Base-by-base conservation (phyloP, 2,797 vertebrate species). In the Pogonophryne albipinna region DNA sequence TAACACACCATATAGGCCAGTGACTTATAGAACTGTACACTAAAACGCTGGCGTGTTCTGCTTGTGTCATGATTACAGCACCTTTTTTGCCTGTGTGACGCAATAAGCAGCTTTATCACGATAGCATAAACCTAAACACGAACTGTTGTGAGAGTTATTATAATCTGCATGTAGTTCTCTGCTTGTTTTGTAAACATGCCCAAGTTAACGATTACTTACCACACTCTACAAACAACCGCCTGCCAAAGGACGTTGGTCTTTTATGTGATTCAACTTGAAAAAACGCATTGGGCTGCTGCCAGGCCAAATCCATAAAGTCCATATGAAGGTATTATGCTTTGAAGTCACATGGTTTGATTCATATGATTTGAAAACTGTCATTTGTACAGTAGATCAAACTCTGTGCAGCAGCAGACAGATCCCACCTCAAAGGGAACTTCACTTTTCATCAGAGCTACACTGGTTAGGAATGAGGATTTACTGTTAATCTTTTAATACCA, bases 401-500 rank as follows among this genome's bases (percentile, higher is more conserved):
- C 56, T 0, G 2, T 51, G 41, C 59, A 68, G 69, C 52, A 68
- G 49, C 74, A 81, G 82, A 83, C 79, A 84, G 84, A 90, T 85
- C 84, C 83, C 56, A 79, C 92, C 89, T 92, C 89, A 93, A 94
- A 93, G 87, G 74, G 66, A 85, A 90, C 84, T 81, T 91, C 90
- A 88, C 86, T 89, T 90, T 90, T 84, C 81, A 91, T 93, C 83
- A 89, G 82, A 56, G 70, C 68, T 58, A 63, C 78, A 34, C 49
- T 62, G 71, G 62, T 66, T 38, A 72, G 80, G 65, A 88, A 86
- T 71, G 64, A 72, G 92, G 93, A 91, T 92, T 93, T 91, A 86
- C 73, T 87, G 74, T 85, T 93, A 94, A 94, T 93, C 92, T 91
- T 83, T 93, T 93, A 92, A 93, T 93, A 85, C 93, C 86, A 78